Evolutionary conservation across 2,797 vertebrate genomes (phyloP), one percentile per base, ranked within the genome.

Genomic region (Microctenopoma stevenorrisi): DNA sequence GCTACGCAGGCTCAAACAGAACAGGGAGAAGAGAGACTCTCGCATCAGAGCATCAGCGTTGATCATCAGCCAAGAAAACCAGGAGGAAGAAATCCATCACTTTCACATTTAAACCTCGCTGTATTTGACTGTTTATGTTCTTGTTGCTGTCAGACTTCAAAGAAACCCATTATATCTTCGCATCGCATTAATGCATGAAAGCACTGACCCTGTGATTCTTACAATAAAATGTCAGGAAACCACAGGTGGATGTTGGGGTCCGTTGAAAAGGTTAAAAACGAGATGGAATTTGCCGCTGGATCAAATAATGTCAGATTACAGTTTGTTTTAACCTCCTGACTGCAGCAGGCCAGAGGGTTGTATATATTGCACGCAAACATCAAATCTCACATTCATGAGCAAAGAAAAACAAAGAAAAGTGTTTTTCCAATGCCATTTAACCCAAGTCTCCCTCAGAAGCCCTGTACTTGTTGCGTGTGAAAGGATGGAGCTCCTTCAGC

Each of bases 1-100:
- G 43, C 89, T 93, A 56, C 90, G 91, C 18, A 90, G 93, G 63
- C 92, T 94, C 68, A 89, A 73, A 46, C 89, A 93, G 66, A 95
- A 92, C 87, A 49, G 91, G n/a, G 91, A 94, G 79, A 92, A 93
- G 64, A 91, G 93, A 77, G 82, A 90, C 73, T 94, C 93, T 9
- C 89, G 89, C 26, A 85, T 93, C 76, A 77, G 89, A 71, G 89
- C 84, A 1, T 94, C 93, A 0, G 78, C 88, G 0, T 82, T 89
- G 18, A 38, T 90, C 64, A 3, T 92, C 62, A 68, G 38, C 78
- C 75, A 79, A 1, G 68, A 86, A 43, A 62, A 58, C 48, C 86
- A 75, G 83, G 13, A 42, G 10, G n/a, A 37, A 16, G 16, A 67
- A 64, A 26, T 4, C 30, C 15, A 7, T 33, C 15, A 2, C 15